Base-by-base conservation (phyloP, 2,797 vertebrate species). In the Lepidocolaptes lacrymiger region DNA sequence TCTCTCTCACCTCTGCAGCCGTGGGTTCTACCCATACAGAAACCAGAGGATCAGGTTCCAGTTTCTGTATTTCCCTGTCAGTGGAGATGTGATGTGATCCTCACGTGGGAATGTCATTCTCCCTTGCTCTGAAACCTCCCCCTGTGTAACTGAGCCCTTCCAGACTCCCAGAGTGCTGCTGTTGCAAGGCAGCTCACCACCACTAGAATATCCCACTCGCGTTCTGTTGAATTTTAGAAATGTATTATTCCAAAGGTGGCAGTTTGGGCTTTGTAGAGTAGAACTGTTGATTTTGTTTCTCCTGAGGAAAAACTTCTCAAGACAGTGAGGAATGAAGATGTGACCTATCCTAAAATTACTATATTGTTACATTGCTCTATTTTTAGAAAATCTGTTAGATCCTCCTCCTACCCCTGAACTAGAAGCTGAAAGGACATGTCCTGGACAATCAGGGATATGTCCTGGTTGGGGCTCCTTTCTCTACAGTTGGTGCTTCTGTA, bases 331-430 rank as follows among this genome's bases (percentile, higher is more conserved):
- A 96, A 84, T 55, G 56, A 88, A 90, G 63, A 61, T 58, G 30
- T 56, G 59, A 76, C 76, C 41, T 43, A 26, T 88, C 66, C 55
- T 85, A 63, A 86, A 91, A 90, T 92, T 77, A 44, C 34, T 67
- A 4, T 74, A 61, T 88, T 89, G 46, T 77, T 80, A 43, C 27
- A 9, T 63, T 91, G 46, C 73, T 90, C 48, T 90, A 11, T 62
- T 89, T 89, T 80, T 83, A 81, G 76, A 81, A 91, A 55, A 84
- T 44, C 58, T 89, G 9, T 88, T 76, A 76, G 71, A 51, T 88
- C 44, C 11, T 93, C 7, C 39, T 69, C 52, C 52, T 78, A 43
- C 23, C 30, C 63, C 55, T 88, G 69, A 86, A 67, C 59, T 51
- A 67, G 48, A 81, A 91, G 67, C 63, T 89, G 85, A 56, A 88